Conservation (phyloP, 2,113 vertebrate genomes). For the Anarhynchus alexandrinus region DNA sequence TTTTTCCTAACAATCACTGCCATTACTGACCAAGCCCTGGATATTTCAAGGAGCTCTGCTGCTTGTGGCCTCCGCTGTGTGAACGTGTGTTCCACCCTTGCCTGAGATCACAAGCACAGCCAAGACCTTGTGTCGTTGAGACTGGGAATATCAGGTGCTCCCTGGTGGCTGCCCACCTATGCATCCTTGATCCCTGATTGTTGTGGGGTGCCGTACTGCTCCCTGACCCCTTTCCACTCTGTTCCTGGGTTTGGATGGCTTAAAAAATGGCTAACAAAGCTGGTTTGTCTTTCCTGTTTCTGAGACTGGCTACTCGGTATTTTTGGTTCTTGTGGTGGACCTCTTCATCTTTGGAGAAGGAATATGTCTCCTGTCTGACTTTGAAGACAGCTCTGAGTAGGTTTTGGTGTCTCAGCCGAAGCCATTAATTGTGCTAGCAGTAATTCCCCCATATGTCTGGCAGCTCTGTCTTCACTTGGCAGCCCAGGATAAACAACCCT, state of each 20-base stretch:
- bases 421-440: constrained; percentile 42
- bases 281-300: neutral
- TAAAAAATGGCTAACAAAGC: neutral
- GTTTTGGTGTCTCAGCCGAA: constrained; percentile 39
- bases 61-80: neutral
- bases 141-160: neutral
- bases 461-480: constrained; percentile 47
- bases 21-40: neutral
- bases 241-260: neutral
- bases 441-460: constrained; percentile 53
- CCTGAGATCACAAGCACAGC: neutral
- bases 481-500: constrained; percentile 35
- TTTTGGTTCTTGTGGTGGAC: constrained; percentile 12
- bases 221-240: neutral
- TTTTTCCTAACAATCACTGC: neutral
- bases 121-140: neutral
- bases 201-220: neutral
- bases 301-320: neutral
- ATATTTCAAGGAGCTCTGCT: neutral
- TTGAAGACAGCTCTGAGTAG: constrained; percentile 20
- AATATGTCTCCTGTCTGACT: constrained; percentile 32
- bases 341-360: neutral
- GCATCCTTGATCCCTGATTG: accelerated
- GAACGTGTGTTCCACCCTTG: neutral
- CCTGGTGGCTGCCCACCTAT: neutral